A percentile compares a stretch with the other conserved stretches of the same genome.
phyloP scores from a whole-genome alignment of 2,113 vertebrate genomes.

The Sylvietta virens region DNA sequence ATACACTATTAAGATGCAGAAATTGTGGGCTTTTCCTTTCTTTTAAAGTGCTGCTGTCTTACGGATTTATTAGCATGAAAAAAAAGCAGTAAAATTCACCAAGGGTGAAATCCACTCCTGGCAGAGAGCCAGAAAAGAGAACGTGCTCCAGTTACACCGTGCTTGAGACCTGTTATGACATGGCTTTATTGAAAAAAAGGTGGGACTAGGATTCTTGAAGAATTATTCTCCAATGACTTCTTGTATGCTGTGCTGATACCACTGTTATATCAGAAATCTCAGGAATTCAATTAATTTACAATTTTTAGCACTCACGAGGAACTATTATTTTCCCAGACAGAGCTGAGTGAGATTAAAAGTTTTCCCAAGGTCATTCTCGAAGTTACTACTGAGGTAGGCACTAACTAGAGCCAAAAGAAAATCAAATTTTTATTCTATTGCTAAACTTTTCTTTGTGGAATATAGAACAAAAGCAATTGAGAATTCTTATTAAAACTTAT shows the following conservation, averaged over 20 bases:
- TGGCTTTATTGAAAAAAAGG: not conserved
- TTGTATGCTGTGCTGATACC: not conserved
- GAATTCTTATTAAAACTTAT: not conserved
- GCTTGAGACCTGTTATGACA: not conserved
- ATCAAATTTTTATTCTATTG: not conserved
- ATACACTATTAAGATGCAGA: not conserved
- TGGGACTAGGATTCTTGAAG: not conserved
- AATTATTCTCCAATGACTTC: constrained; percentile 21
- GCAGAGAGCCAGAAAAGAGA: not conserved
- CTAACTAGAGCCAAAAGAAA: not conserved
- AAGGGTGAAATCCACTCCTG: not conserved
- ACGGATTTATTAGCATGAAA: not conserved
- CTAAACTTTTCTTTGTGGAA: not conserved
- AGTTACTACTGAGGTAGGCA: not conserved
- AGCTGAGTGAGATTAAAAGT: constrained; percentile 27
- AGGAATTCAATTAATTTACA: constrained; percentile 45
- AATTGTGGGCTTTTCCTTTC: not conserved
- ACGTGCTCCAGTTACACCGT: not conserved
- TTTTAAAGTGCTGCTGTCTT: not conserved
- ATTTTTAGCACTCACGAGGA: not conserved
- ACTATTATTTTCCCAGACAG: not conserved
- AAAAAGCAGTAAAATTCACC: not conserved
- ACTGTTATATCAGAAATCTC: not conserved
- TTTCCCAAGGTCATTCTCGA: not conserved
- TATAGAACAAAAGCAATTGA: not conserved